phyloP scores from a whole-genome alignment of 2,113 vertebrate species.

The Xenopus borealis region DNA sequence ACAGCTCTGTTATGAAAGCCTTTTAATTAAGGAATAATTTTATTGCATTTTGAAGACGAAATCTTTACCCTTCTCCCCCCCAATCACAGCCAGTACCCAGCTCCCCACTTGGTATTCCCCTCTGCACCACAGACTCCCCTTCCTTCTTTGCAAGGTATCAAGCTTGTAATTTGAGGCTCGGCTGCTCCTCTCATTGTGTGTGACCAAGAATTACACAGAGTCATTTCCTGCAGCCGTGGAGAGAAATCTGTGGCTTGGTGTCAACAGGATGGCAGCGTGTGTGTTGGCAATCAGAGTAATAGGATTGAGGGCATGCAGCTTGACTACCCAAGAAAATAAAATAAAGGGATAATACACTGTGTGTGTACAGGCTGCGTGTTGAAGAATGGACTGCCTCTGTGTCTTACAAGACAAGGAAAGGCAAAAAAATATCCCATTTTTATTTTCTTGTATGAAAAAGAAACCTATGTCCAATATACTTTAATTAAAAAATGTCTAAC shows the following conservation, averaged over 20 bases:
- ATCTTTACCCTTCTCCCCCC: too few relatives aligned
- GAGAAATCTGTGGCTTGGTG: constrained; percentile 31
- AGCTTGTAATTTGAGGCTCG: constrained; percentile 38
- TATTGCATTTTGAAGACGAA: too few relatives aligned
- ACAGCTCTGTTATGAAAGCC: too few relatives aligned
- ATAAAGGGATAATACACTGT: constrained; percentile 6
- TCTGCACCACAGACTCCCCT: neutral
- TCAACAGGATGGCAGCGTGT: constrained; percentile 32
- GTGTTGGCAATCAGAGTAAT: constrained; percentile 38
- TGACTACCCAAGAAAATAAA: constrained; percentile 18
- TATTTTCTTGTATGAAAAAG: too few relatives aligned
- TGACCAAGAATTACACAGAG: constrained; percentile 44
- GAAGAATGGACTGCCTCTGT: too few relatives aligned
- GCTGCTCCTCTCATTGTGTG: constrained; percentile 39
- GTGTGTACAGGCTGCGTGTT: too few relatives aligned
- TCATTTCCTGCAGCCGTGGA: constrained; percentile 37
- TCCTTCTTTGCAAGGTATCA: constrained; percentile 14
- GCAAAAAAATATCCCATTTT: too few relatives aligned
- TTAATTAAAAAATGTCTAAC: too few relatives aligned
- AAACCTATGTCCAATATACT: too few relatives aligned
- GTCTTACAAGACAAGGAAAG: too few relatives aligned
- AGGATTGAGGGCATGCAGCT: constrained; percentile 36
- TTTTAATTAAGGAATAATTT: too few relatives aligned
- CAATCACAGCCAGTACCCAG: neutral
- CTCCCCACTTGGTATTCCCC: constrained; percentile 16